Evolutionary conservation across 2,113 vertebrate species (phyloP).

Genomic region (Dolichotis patagonum): DNA sequence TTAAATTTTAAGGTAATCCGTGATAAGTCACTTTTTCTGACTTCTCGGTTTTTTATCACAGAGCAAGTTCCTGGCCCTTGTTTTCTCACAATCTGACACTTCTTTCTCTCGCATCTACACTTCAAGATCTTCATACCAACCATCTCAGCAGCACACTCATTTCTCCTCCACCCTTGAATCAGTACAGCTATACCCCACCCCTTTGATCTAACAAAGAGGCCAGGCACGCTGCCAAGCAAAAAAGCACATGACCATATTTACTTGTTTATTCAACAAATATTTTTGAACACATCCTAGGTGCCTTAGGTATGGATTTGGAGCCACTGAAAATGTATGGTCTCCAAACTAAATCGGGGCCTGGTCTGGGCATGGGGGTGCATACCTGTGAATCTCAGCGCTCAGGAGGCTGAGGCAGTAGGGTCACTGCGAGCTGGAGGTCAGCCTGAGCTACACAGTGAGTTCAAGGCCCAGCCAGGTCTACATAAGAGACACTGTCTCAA

Average conservation of each 20-base stretch:
- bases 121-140: neutral
- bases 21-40: neutral
- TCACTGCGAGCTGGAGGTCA: neutral
- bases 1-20: neutral
- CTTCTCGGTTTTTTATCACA: neutral
- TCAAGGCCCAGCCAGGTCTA: neutral
- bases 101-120: conserved; percentile 13
- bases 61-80: neutral
- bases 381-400: neutral
- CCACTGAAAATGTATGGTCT: neutral
- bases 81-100: neutral
- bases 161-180: neutral
- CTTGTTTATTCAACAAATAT: neutral
- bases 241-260: neutral
- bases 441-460: neutral
- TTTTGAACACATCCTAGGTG: neutral
- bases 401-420: neutral
- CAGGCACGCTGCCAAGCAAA: neutral
- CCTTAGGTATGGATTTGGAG: neutral
- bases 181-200: neutral
- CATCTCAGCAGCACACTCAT: neutral
- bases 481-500: neutral
- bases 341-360: neutral
- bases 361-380: too few relatives aligned
- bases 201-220: neutral